A percentile compares a stretch with the other conserved stretches of the same genome.
Evolutionary conservation across 2,797 vertebrate genomes (phyloP).

Genomic region (Cyclura pinguis): DNA sequence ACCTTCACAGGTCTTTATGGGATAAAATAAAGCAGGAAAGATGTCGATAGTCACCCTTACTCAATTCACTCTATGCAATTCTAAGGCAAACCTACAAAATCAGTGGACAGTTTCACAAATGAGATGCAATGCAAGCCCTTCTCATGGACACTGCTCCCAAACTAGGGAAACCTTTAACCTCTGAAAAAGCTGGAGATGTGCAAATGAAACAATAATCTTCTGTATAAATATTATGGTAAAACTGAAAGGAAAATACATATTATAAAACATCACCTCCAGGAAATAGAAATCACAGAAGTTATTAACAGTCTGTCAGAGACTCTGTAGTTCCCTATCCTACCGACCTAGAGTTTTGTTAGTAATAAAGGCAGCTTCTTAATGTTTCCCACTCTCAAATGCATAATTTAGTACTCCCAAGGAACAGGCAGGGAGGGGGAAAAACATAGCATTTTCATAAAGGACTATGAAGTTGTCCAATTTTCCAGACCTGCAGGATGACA

Average conservation of each 20-base stretch:
- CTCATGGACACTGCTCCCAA: slow-evolving; percentile 56
- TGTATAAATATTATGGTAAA: slow-evolving; percentile 68
- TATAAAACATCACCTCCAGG: slow-evolving; percentile 77
- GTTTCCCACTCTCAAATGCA: slow-evolving; percentile 80
- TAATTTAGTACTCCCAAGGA: slow-evolving; percentile 82
- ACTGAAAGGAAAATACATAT: slow-evolving; percentile 70
- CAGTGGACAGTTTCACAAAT: slow-evolving; percentile 28
- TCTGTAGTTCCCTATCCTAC: slow-evolving; percentile 71
- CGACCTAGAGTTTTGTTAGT: slow-evolving; percentile 70
- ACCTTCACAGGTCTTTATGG: neutral
- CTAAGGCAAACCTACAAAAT: neutral
- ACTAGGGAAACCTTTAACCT: slow-evolving; percentile 61
- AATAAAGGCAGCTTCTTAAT: slow-evolving; percentile 80
- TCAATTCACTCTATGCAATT: neutral
- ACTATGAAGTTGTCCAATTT: slow-evolving; percentile 81
- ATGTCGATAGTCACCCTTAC: neutral
- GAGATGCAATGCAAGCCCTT: slow-evolving; percentile 29
- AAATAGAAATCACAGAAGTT: slow-evolving; percentile 78
- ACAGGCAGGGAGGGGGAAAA: slow-evolving; percentile 48
- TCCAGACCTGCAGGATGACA: slow-evolving; percentile 74
- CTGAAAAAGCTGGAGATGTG: slow-evolving; percentile 69
- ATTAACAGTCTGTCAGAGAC: slow-evolving; percentile 81
- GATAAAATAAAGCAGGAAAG: neutral
- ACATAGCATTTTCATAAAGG: slow-evolving; percentile 82
- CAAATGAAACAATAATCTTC: slow-evolving; percentile 69